phyloP scores from a whole-genome alignment of 2,797 vertebrate species.

The Notolepis coatsorum region DNA sequence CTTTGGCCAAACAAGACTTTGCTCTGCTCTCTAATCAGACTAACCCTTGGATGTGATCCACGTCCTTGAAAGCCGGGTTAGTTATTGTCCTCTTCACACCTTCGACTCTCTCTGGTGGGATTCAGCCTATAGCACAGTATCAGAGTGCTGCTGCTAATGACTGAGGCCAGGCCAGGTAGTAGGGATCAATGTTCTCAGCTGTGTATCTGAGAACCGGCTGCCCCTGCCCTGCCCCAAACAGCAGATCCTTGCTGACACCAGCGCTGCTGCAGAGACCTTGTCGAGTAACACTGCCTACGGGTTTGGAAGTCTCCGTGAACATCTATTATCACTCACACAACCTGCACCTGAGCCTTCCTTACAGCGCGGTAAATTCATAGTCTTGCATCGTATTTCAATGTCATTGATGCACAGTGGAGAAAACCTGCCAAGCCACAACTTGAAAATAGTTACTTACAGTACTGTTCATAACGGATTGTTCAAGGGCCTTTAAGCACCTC shows the following conservation, averaged over 20 bases:
- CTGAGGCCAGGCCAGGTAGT: slow-evolving; percentile 49
- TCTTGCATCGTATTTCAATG: not conserved
- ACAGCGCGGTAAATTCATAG: not conserved
- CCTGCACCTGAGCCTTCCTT: slow-evolving; percentile 61
- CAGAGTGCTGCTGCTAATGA: slow-evolving; percentile 67
- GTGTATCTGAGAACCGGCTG: slow-evolving; percentile 39
- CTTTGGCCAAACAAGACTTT: slow-evolving; percentile 49
- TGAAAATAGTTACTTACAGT: slow-evolving; percentile 28
- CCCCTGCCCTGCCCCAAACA: slow-evolving; percentile 26
- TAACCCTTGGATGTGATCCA: slow-evolving; percentile 45
- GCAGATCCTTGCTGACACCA: slow-evolving; percentile 45
- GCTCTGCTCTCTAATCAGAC: slow-evolving; percentile 54
- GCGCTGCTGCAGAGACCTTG: slow-evolving; percentile 25
- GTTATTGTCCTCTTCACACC: slow-evolving; percentile 65
- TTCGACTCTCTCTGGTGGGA: slow-evolving; percentile 34
- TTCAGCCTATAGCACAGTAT: too few species aligned
- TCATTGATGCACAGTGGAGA: slow-evolving; percentile 25
- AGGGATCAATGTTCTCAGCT: slow-evolving; percentile 59
- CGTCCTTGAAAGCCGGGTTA: slow-evolving; percentile 51
- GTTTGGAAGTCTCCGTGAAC: slow-evolving; percentile 61
- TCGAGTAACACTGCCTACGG: slow-evolving; percentile 34
- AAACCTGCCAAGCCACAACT: not conserved
- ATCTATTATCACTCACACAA: slow-evolving; percentile 57
- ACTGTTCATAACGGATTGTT: slow-evolving; percentile 48
- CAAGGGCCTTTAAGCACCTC: slow-evolving; percentile 46